These are phyloP conservation scores for Xanthorhoe designata DNA, from an alignment of 2,888 invertebrate genomes.

Conservation along the genomic window DNA sequence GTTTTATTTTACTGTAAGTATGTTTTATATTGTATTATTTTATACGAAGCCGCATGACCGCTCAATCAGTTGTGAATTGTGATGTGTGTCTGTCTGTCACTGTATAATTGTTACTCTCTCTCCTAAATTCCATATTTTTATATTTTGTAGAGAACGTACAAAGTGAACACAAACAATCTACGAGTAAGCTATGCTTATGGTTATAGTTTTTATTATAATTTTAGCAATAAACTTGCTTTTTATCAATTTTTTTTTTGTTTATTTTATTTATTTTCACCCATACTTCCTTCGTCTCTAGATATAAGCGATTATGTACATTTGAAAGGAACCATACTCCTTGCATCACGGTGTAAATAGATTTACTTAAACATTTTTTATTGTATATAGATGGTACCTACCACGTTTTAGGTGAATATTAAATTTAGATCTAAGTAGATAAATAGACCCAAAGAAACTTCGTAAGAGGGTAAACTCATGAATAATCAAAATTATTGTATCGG, in stretches of 20 bases:
- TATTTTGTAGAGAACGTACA: conserved; percentile 79
- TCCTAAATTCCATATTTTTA: conserved; percentile 60
- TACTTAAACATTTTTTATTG: conserved; percentile 67
- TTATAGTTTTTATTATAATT: conserved; percentile 82
- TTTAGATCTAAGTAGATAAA: conserved; percentile 49
- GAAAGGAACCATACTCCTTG: conserved; percentile 85
- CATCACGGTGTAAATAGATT: conserved; percentile 76
- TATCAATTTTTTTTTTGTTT: conserved; percentile 75
- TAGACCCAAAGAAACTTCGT: conserved; percentile 48
- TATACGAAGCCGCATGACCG: conserved; percentile 66
- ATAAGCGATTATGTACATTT: conserved; percentile 71
- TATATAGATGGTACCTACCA: conserved; percentile 61
- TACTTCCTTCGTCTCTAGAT: conserved; percentile 56
- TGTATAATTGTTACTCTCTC: conserved; percentile 43
- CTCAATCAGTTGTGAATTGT: conserved; percentile 64
- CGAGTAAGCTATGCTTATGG: conserved; percentile 74
- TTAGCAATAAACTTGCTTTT: conserved; percentile 86
- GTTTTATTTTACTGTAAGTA: conserved; percentile 79
- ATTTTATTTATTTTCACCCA: conserved; percentile 72
- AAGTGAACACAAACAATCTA: conserved; percentile 69
- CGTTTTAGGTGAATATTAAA: conserved; percentile 57
- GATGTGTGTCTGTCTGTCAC: conserved; percentile 56
- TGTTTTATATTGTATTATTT: conserved; percentile 76
- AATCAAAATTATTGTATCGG: conserved; percentile 73
- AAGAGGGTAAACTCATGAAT: conserved; percentile 69